Evolutionary conservation across 1,140 invertebrate genomes (phyloP), one percentile per base, ranked within the genome.

Genomic region (Drosophila azteca): DNA sequence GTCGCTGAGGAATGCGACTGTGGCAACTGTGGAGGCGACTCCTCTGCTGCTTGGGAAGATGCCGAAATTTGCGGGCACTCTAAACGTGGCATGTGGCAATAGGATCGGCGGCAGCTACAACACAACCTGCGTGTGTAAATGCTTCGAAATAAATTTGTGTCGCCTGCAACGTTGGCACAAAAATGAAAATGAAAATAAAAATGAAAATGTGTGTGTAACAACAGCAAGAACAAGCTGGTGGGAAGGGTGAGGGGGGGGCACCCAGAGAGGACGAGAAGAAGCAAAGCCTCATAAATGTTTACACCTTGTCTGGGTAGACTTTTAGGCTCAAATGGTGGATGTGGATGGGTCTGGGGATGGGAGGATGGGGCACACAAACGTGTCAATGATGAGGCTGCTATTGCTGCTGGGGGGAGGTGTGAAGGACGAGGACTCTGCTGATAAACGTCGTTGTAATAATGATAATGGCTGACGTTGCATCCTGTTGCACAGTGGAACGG

Each of bases 71-170:
- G 82, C 73, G 78, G 78, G 68, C 79, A 87, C 82, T 82, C 82
- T 82, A 82, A 85, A 75, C 77, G 83, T 87, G 78, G 81, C 82
- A 77, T 84, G 77, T 64, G 81, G 81, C 81, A 66, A 49, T 50
- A 60, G 60, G 45, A 64, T 55, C 58, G 73, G 43, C 60, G 48
- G 35, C 43, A 41, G 62, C 13, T 29, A 20, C 39, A 58, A 31
- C 26, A 65, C 74, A 62, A 70, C 63, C 65, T 67, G 66, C 53
- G 77, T 84, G 60, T 68, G 82, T 78, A 85, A 85, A 87, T 85
- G 74, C 66, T 85, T 70, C 69, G 82, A 85, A 88, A 85, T 85
- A 85, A 85, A 85, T 85, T 85, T 79, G 83, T 82, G 82, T 85
- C 83, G 78, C 83, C 73, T 82, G 82, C 69, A 85, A 67, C 75